These are phyloP conservation scores for Ctenosaura bakeri DNA, from an alignment of 2,797 vertebrate genomes.

Conservation along the genomic window DNA sequence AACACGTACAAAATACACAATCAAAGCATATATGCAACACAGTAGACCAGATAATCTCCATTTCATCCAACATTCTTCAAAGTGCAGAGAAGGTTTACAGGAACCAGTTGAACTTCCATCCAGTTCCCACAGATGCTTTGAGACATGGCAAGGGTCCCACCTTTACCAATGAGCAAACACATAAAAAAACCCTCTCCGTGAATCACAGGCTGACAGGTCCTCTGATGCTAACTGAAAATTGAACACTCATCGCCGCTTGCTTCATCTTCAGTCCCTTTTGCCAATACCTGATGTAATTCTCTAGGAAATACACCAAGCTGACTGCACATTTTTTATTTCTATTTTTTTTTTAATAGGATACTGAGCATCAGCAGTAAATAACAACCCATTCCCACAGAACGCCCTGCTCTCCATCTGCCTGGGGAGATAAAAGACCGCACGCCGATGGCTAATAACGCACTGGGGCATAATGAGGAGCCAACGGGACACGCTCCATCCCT, in stretches of 20 bases:
- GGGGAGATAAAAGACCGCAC: constrained; percentile 50
- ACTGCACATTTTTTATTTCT: constrained; percentile 6
- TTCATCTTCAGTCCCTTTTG: background rate
- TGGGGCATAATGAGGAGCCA: constrained; percentile 44
- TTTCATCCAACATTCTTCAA: too few species aligned
- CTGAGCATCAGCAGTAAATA: constrained; percentile 20
- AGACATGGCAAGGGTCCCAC: too few species aligned
- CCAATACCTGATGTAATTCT: background rate
- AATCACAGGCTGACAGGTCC: background rate
- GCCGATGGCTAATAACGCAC: constrained; percentile 47
- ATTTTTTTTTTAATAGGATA: background rate
- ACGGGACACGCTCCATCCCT: background rate
- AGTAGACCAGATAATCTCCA: too few species aligned
- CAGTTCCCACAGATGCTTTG: rapidly evolving
- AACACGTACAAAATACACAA: too few species aligned
- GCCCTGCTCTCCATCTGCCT: constrained; percentile 59
- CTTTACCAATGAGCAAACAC: background rate
- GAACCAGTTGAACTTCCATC: too few species aligned
- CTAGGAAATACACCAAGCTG: constrained; percentile 27
- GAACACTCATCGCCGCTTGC: background rate
- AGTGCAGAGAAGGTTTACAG: too few species aligned
- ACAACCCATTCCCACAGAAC: background rate
- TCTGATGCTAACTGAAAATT: background rate
- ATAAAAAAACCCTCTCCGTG: background rate
- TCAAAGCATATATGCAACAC: too few species aligned